Evolutionary conservation across 2,113 vertebrate species (phyloP), one percentile per base, ranked within the genome.

Genomic region (Semnornis frantzii): DNA sequence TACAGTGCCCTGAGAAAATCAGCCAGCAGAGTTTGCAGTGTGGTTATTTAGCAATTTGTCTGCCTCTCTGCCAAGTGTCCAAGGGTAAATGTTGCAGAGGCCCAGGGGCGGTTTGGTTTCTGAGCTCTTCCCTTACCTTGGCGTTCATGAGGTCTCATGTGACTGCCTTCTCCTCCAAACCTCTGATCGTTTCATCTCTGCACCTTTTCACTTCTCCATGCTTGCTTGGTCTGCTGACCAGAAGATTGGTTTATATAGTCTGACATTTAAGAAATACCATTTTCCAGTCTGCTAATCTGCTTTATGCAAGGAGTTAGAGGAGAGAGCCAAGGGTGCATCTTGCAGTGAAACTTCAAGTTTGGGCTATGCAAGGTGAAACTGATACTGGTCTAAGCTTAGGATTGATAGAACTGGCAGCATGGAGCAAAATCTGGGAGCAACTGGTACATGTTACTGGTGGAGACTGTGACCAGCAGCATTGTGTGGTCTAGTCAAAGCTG

Each of bases 241-340:
- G 93, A 74, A 80, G 85, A 87, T 90, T 94, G 87, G 75, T 85
- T 95, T 95, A 94, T 95, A 16, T 73, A 74, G 57, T 66, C 76
- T 95, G 93, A 96, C 94, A 93, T 95, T 96, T 95, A 93, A 92
- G 93, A 94, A 96, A 93, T 94, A 90, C 44, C 66, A 76, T 94
- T 96, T 96, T 95, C 92, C 83, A 90, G 90, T 75, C 90, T 94
- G 90, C 76, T 94, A 83, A 90, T 92, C 83, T 78, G 80, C 80
- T 93, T 93, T 90, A 84, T 92, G 66, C 39, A 77, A 15, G 80
- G 33, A 62, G 65, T 74, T 86, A 9, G 0, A 84, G 77, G 16
- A 84, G 58, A 75, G 37, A 88, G 50, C 20, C 31, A 48, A 44
- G 20, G 20, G 60, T 62, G 62, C 34, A 80, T 90, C 31, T 37